Base-by-base conservation (phyloP, 2,113 vertebrate genomes). In the Dolichotis patagonum region DNA sequence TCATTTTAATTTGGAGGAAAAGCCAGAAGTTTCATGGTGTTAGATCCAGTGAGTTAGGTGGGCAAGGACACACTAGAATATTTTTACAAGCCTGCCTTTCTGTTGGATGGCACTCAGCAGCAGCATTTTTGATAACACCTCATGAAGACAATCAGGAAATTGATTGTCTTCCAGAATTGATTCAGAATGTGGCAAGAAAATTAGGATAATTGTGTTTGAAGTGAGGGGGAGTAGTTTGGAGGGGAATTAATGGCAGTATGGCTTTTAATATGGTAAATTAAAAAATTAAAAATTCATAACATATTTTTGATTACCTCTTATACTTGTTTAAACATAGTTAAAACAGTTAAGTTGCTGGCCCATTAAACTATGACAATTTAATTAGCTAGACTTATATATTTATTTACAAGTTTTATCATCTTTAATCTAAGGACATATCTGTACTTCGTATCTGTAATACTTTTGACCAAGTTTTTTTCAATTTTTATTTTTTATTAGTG, bases 361-460 rank as follows among this genome's bases (percentile, higher is more conserved):
- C 52, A 8, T 41, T 19, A 26, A 12, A 24, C 16, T 73, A 4
- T 78, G 71, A 65, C 62, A 94, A 54, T 38, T 83, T 54, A 80
- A 11, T 63, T 54, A 52, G 60, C 52, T 62, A 32, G 58, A 28
- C 20, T 49, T 85, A 78, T 30, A 67, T 86, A 69, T 43, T 86
- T 67, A 82, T 69, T 80, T 63, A 75, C 13, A 16, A 35, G 41
- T 81, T 19, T 43, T 93, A 13, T 43, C 77, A 77, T 95, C 22
- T 60, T 86, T 19, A 77, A 22, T 35, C 46, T 22, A 69, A 95
- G 3, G 10, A 32, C 56, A 41, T 49, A 52, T 13, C 28, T 81
- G 11, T n/a, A 49, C n/a, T n/a, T n/a, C n/a, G n/a, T n/a, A n/a
- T 1, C 24, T 0, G 11, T 4, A 52, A 19, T 28, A 28, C 26